phyloP scores from a whole-genome alignment of 1,140 invertebrate genomes.

The Dreissena polymorpha region DNA sequence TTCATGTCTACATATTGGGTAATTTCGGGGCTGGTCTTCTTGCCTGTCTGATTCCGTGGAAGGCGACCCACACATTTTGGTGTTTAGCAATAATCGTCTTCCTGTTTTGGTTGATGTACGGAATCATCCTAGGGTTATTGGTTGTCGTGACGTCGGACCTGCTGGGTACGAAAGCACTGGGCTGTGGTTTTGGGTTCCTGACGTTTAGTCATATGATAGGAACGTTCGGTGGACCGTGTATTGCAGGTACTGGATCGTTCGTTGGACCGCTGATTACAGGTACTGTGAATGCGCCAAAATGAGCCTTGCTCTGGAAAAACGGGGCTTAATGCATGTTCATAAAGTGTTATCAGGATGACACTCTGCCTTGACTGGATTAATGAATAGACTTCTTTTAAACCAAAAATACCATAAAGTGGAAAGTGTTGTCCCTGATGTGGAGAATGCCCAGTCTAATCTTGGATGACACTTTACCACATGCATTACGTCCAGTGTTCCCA shows the following conservation, averaged over 20 bases:
- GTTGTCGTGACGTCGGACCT: slow-evolving; percentile 71
- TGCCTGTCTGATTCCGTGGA: slow-evolving; percentile 52
- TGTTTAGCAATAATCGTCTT: slow-evolving; percentile 46
- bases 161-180: slow-evolving; percentile 64
- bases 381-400: neutral
- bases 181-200: slow-evolving; percentile 71
- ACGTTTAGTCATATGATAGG: slow-evolving; percentile 75
- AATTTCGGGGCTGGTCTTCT: slow-evolving; percentile 64
- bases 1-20: slow-evolving; percentile 62
- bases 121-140: slow-evolving; percentile 69
- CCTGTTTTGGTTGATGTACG: slow-evolving; percentile 66
- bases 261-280: too few species aligned
- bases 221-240: slow-evolving; percentile 67
- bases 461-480: too few species aligned
- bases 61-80: slow-evolving; percentile 49
- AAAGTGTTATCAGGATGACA: neutral
- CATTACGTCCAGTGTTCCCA: too few species aligned
- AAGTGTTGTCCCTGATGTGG: too few species aligned
- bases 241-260: too few species aligned
- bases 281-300: slow-evolving; percentile 16
- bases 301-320: too few species aligned
- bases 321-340: neutral
- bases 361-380: neutral
- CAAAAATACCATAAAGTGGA: neutral
- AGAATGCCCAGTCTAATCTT: too few species aligned